phyloP scores from a whole-genome alignment of 2,113 vertebrate genomes.

The Caranx melampygus region DNA sequence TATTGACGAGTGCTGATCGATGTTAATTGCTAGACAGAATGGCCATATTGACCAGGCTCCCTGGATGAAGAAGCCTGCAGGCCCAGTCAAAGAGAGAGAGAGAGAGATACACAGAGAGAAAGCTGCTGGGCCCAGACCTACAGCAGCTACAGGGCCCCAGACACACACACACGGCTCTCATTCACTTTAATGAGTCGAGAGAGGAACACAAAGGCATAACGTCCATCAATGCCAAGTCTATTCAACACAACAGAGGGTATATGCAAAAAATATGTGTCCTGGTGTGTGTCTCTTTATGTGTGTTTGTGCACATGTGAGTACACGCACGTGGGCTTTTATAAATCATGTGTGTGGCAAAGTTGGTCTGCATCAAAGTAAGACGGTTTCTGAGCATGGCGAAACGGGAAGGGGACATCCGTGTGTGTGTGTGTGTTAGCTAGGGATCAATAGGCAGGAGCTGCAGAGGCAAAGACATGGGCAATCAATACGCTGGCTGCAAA shows the following conservation, averaged over 20 bases:
- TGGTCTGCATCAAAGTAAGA: slow-evolving; percentile 20
- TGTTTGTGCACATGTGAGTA: slow-evolving; percentile 35
- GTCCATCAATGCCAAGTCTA: slow-evolving; percentile 79
- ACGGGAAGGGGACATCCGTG: slow-evolving; percentile 34
- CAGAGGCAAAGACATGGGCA: slow-evolving; percentile 84
- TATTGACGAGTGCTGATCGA: slow-evolving; percentile 86
- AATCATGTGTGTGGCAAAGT: slow-evolving; percentile 42
- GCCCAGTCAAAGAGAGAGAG: slow-evolving; percentile 66
- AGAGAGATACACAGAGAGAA: slow-evolving; percentile 40
- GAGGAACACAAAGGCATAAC: slow-evolving; percentile 75
- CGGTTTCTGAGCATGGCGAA: not conserved
- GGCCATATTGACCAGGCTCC: slow-evolving; percentile 83
- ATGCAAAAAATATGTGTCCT: slow-evolving; percentile 65
- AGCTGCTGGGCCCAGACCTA: slow-evolving; percentile 55
- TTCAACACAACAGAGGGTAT: slow-evolving; percentile 68
- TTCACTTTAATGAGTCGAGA: slow-evolving; percentile 78
- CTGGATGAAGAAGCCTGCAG: slow-evolving; percentile 77
- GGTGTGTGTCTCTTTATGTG: slow-evolving; percentile 40
- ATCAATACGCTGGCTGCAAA: slow-evolving; percentile 85
- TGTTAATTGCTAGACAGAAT: slow-evolving; percentile 88
- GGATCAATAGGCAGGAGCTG: slow-evolving; percentile 86
- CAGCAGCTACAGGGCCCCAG: slow-evolving; percentile 60
- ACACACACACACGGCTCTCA: slow-evolving; percentile 57
- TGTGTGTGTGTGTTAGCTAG: slow-evolving; percentile 65
- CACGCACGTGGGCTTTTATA: slow-evolving; percentile 27